Evolutionary conservation across 1,140 invertebrate genomes (phyloP).

Genomic region (Pachypsylla venusta): DNA sequence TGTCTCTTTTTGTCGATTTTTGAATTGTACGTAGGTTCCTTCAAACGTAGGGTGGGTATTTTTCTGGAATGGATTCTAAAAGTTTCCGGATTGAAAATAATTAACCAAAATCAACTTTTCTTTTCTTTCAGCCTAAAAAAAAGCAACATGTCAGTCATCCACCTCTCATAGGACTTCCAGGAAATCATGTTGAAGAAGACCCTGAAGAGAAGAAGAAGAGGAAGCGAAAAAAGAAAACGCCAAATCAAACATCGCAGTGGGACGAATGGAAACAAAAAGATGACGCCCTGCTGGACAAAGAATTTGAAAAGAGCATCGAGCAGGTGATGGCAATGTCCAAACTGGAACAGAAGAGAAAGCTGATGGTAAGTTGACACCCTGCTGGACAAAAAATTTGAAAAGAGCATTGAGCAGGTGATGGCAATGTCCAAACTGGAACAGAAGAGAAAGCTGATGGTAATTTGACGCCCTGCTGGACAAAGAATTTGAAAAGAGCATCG

Average conservation of each 20-base stretch:
- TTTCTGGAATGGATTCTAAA: neutral
- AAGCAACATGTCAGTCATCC: neutral
- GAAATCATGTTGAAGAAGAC: neutral
- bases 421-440: too few relatives aligned
- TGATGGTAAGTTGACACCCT: too few relatives aligned
- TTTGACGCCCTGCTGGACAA: too few relatives aligned
- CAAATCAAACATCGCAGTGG: conserved; percentile 20
- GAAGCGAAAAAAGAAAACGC: neutral
- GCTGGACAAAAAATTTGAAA: too few relatives aligned
- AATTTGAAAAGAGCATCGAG: conserved; percentile 34
- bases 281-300: conserved; percentile 25
- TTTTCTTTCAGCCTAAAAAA: neutral
- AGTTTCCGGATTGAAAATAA: neutral
- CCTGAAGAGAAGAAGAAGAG: neutral
- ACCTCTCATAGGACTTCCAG: neutral
- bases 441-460: too few relatives aligned
- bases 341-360: conserved; percentile 35
- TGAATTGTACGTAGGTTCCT: too few relatives aligned
- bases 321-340: conserved; percentile 36
- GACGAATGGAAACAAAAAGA: conserved; percentile 28
- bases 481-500: too few relatives aligned
- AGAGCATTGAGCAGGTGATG: too few relatives aligned
- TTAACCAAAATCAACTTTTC: neutral
- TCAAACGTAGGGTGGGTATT: too few relatives aligned
- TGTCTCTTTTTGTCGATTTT: too few relatives aligned